A percentile compares a stretch with the other conserved stretches of the same genome.
These are phyloP conservation scores for Nephrotoma appendiculata DNA, from an alignment of 2,888 invertebrate genomes.

Conservation along the genomic window DNA sequence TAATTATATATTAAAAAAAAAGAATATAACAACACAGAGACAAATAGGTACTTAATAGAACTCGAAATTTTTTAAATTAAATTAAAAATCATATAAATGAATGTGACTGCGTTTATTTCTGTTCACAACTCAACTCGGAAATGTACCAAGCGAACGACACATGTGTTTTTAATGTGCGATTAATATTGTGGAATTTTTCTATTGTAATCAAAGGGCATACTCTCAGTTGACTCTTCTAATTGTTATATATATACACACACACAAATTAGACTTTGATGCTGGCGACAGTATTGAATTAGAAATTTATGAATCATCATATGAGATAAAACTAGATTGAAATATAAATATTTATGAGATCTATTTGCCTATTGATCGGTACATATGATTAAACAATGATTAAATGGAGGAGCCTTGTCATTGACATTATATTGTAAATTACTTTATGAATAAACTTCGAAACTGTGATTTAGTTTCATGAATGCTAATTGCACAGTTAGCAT, in stretches of 20 bases:
- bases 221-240: background rate
- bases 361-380: no score
- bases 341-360: no score
- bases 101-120: background rate
- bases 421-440: no score
- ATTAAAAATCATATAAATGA: background rate
- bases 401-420: no score
- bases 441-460: no score
- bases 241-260: background rate
- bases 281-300: background rate
- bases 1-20: conserved; percentile 1
- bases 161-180: background rate
- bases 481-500: no score
- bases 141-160: background rate
- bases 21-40: background rate
- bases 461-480: no score
- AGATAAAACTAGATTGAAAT: no score
- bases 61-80: background rate
- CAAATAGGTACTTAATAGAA: background rate
- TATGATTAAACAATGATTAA: no score
- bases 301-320: background rate
- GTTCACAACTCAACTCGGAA: background rate
- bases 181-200: background rate
- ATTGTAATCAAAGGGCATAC: background rate
- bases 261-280: background rate